Percentiles rank a stretch among this genome's conserved stretches.
These are phyloP conservation scores for Drosophila novamexicana DNA, from an alignment of 1,140 invertebrate genomes.

Conservation along the genomic window DNA sequence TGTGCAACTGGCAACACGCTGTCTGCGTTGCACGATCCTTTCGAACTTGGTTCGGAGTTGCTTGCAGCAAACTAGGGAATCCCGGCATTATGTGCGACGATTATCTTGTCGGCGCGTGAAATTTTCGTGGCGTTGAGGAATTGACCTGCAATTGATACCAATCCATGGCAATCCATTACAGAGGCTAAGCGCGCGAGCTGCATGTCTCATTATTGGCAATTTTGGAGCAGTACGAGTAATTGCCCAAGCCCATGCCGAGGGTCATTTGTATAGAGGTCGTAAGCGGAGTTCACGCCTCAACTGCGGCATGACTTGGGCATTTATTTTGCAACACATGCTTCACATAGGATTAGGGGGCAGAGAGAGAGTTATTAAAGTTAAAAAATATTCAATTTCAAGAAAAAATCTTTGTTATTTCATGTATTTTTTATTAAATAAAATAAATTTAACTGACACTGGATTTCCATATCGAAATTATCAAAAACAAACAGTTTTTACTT, in stretches of 20 bases:
- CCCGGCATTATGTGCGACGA: slow-evolving; percentile 70
- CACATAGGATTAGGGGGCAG: slow-evolving; percentile 1
- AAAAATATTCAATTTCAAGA: neutral
- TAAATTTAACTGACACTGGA: slow-evolving; percentile 60
- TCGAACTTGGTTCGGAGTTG: neutral
- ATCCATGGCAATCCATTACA: slow-evolving; percentile 83
- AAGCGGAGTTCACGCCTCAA: slow-evolving; percentile 27
- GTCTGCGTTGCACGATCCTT: slow-evolving; percentile 77
- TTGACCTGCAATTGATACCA: slow-evolving; percentile 84
- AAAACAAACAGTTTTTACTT: slow-evolving; percentile 45
- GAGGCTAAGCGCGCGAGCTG: slow-evolving; percentile 81
- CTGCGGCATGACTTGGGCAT: slow-evolving; percentile 58
- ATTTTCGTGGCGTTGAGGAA: slow-evolving; percentile 64
- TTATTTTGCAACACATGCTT: slow-evolving; percentile 54
- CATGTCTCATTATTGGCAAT: slow-evolving; percentile 84
- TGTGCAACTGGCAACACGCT: slow-evolving; percentile 62
- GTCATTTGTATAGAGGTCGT: slow-evolving; percentile 42
- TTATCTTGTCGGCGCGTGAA: slow-evolving; percentile 82
- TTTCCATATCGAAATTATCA: slow-evolving; percentile 52
- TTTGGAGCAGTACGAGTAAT: slow-evolving; percentile 74
- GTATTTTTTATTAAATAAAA: slow-evolving; percentile 59
- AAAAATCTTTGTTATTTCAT: slow-evolving; percentile 9
- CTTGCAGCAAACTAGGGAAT: slow-evolving; percentile 77
- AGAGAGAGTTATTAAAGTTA: neutral
- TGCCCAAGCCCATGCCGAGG: slow-evolving; percentile 42